phyloP scores from a whole-genome alignment of 2,113 vertebrate species.

The Syngnathus typhle region DNA sequence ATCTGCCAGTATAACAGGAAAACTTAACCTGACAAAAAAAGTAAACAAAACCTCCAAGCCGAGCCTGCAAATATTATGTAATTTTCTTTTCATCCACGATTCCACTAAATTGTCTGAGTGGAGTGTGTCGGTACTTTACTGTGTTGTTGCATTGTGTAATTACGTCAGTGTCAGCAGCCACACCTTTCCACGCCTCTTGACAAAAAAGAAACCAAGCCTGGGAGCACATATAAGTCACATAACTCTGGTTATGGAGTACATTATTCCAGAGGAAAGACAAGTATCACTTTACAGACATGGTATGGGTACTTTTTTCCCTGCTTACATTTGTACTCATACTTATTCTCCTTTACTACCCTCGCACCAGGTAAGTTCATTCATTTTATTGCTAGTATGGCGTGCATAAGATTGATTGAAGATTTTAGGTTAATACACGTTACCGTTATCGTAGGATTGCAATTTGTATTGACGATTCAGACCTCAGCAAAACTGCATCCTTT shows the following conservation, averaged over 20 bases:
- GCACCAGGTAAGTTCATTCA: slow-evolving; percentile 58
- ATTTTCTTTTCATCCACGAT: background rate
- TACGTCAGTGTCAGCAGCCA: slow-evolving; percentile 28
- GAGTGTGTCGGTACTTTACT: background rate
- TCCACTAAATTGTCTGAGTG: background rate
- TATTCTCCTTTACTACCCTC: slow-evolving; percentile 32
- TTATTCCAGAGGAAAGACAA: slow-evolving; percentile 6
- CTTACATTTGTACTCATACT: slow-evolving; percentile 44
- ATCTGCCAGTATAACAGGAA: background rate
- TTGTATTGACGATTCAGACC: too few relatives aligned
- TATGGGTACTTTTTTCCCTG: slow-evolving; percentile 48
- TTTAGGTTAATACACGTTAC: background rate
- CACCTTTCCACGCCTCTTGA: slow-evolving; percentile 50
- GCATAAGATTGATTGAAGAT: background rate
- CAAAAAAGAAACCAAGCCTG: slow-evolving; percentile 13
- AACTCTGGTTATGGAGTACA: slow-evolving; percentile 10
- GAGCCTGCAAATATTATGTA: background rate
- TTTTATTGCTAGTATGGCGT: background rate
- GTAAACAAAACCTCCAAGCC: background rate
- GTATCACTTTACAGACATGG: slow-evolving; percentile 40
- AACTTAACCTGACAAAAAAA: background rate
- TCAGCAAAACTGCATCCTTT: background rate
- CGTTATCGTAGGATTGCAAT: too few relatives aligned
- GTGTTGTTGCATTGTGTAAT: slow-evolving; percentile 31
- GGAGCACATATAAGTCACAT: slow-evolving; percentile 16